A percentile compares a stretch with the other conserved stretches of the same genome.
phyloP scores from a whole-genome alignment of 2,797 vertebrate genomes.

The Phataginus tetradactyla region DNA sequence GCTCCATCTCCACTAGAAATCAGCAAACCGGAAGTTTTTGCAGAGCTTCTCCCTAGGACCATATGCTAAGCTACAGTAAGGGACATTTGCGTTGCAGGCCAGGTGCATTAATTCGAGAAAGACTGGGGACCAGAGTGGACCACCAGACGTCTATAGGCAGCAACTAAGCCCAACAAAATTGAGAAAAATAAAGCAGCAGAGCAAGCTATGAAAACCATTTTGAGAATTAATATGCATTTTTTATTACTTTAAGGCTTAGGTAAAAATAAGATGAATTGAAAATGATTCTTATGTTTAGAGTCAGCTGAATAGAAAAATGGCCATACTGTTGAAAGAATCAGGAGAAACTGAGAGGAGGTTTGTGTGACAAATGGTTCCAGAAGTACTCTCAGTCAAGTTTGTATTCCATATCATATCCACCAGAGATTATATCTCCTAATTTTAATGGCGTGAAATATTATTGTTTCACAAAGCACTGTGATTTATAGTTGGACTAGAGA shows the following conservation, averaged over 20 bases:
- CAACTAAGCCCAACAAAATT: background rate
- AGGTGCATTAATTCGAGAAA: background rate
- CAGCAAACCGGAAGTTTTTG: background rate
- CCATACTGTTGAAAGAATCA: background rate
- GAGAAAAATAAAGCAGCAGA: background rate
- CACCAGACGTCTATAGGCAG: background rate
- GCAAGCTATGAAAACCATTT: background rate
- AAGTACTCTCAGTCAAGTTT: background rate
- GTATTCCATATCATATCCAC: background rate
- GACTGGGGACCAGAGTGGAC: background rate
- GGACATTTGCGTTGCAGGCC: rapidly evolving
- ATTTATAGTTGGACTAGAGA: background rate
- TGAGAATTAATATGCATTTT: background rate
- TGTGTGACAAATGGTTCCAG: background rate
- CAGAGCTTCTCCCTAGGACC: background rate
- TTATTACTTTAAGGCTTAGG: background rate
- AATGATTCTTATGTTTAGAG: background rate
- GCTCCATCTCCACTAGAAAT: background rate
- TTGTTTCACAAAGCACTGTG: background rate
- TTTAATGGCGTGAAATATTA: background rate
- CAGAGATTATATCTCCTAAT: background rate
- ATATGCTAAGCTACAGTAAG: background rate
- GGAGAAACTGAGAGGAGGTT: background rate
- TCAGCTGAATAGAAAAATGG: background rate
- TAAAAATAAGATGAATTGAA: constrained; percentile 28